Evolutionary conservation across 1,140 invertebrate genomes (phyloP), one percentile per base, ranked within the genome.

Genomic region (Camponotus vicinus): DNA sequence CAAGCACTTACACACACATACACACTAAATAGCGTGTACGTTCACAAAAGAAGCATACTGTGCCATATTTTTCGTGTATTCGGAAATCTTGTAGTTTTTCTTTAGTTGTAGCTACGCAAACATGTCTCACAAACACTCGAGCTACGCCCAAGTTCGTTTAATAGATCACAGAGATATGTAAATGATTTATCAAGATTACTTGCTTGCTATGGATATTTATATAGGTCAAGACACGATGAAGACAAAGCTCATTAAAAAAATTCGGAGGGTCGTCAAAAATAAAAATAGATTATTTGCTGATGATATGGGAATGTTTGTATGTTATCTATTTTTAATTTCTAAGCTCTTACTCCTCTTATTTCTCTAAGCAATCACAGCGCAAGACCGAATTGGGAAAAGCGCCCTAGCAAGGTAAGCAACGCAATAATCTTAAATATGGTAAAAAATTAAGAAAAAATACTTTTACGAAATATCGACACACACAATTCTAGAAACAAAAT

Each of bases 81-180:
- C 49, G n/a, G 37, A 64, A 52, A 15, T 52, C 40, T 87, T 42
- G 75, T 90, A 88, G 80, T 88, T 90, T 76, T 69, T 88, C 32
- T 84, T 70, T 89, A 89, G 77, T 42, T 32, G 57, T 86, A 87
- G 87, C 61, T 61, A 79, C 42, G 77, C 87, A 86, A 80, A 89
- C 64, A 80, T 66, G 59, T 71, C 40, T 55, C 57, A 85, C 45
- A 80, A 45, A 89, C 88, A 86, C 57, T 49, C n/a, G 2, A 52
- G n/a, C 8, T 34, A 55, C 37, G 4, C 73, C 66, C 34, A 27
- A 86, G 88, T 69, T 84, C 70, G 64, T 66, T 89, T 32, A 64
- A 75, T 45, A 83, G 27, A 83, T 63, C 59, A 61, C 27, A 27
- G 67, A 70, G 21, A 82, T 67, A 82, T 59, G 21, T 61, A 13